Evolutionary conservation across 2,888 invertebrate genomes (phyloP).

Genomic region (Trissoscelio sp.): DNA sequence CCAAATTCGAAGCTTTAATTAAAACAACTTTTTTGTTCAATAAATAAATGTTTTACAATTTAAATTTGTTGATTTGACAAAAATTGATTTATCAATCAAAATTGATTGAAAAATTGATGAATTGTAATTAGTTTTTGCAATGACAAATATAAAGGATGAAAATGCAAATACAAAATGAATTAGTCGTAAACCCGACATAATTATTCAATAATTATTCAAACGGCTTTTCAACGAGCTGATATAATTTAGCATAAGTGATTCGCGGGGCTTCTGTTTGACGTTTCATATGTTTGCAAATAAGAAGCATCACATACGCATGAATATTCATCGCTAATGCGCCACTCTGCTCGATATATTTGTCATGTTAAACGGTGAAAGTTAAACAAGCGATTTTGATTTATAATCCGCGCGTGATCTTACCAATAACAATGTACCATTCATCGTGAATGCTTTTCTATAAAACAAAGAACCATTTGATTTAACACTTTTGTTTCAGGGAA

Average conservation of each 20-base stretch:
- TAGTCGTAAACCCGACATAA: constrained; percentile 38
- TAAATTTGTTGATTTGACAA: too few species aligned
- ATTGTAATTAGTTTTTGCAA: neutral
- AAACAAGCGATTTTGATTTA: constrained; percentile 34
- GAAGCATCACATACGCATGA: constrained; percentile 23
- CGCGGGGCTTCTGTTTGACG: constrained; percentile 50
- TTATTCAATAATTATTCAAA: constrained; percentile 52
- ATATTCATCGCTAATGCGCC: constrained; percentile 36
- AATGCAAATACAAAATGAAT: constrained; percentile 42
- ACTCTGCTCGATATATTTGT: constrained; percentile 58
- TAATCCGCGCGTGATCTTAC: constrained; percentile 24
- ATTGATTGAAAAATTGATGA: too few species aligned
- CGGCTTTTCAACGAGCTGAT: constrained; percentile 28
- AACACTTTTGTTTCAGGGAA: constrained; percentile 15
- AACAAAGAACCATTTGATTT: constrained; percentile 2
- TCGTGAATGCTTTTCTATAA: neutral
- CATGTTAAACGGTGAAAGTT: constrained; percentile 56
- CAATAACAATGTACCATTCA: constrained; percentile 17
- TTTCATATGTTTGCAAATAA: constrained; percentile 21
- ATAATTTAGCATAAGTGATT: constrained; percentile 45
- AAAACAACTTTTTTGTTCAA: neutral
- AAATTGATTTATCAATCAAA: too few species aligned
- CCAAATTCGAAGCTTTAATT: neutral
- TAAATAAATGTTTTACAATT: too few species aligned
- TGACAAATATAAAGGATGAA: constrained; percentile 1